These are phyloP conservation scores for Cheirogaleus major DNA, from an alignment of 2,797 vertebrate genomes.

Conservation along the genomic window DNA sequence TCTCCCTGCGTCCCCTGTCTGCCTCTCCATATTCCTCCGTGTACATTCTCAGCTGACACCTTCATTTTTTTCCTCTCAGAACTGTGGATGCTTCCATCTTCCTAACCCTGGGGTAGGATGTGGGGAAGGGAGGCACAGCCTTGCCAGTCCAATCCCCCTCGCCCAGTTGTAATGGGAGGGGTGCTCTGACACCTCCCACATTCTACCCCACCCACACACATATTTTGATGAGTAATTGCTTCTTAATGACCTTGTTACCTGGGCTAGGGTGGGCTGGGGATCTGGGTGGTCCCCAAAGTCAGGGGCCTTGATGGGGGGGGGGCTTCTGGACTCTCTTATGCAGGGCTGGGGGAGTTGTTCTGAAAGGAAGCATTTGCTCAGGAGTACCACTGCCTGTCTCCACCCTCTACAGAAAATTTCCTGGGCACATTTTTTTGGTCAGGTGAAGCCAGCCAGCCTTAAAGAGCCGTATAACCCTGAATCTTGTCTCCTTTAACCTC, in stretches of 20 bases:
- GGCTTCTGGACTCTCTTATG: not conserved
- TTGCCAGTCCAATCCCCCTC: not conserved
- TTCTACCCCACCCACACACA: no score
- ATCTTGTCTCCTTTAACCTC: slow-evolving; percentile 30
- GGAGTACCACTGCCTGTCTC: not conserved
- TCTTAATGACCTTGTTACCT: slow-evolving; percentile 63
- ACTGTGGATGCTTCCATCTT: slow-evolving; percentile 42
- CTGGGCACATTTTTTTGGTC: not conserved
- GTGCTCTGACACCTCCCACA: not conserved
- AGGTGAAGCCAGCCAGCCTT: slow-evolving; percentile 39
- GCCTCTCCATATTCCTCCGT: not conserved
- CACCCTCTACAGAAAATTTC: slow-evolving; percentile 26
- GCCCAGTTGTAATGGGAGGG: not conserved
- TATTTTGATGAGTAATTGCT: slow-evolving; percentile 44
- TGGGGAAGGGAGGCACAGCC: not conserved
- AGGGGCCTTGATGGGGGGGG: not conserved
- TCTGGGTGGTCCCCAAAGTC: not conserved
- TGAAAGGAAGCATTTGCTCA: slow-evolving; percentile 1
- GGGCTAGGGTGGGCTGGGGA: not conserved
- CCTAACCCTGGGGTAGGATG: not conserved
- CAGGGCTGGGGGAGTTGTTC: not conserved
- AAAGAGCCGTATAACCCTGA: slow-evolving; percentile 22
- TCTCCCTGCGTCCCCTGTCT: not conserved
- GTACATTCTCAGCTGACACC: slow-evolving; percentile 51
- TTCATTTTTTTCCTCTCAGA: not conserved